Conservation (phyloP, 2,888 invertebrate species). For the Plebejus melissa region DNA sequence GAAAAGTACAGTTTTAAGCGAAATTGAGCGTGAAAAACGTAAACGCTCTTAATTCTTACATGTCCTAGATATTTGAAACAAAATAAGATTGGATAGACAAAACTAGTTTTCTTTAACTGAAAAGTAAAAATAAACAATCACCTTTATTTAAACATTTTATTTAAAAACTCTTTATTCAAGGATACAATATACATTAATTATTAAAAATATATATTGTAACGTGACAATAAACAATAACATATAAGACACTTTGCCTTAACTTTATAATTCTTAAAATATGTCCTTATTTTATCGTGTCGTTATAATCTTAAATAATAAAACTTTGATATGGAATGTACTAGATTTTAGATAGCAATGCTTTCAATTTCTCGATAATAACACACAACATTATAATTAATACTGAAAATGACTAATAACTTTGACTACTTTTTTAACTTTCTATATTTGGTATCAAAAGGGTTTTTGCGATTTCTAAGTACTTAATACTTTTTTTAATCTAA, state of each 20-base stretch:
- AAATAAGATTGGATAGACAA: no score
- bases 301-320: slow-evolving; percentile 10
- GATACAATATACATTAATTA: neutral
- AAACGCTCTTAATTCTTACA: no score
- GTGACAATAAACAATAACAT: neutral
- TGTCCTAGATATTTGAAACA: no score
- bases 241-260: slow-evolving; percentile 9
- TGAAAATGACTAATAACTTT: slow-evolving; percentile 15
- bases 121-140: neutral
- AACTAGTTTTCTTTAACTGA: neutral
- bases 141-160: neutral
- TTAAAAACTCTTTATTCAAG: neutral
- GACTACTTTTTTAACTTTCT: slow-evolving; percentile 3
- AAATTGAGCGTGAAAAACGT: no score
- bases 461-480: neutral
- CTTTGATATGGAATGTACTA: slow-evolving; percentile 22
- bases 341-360: neutral
- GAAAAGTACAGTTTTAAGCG: no score
- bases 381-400: slow-evolving; percentile 11
- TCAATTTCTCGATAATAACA: slow-evolving; percentile 1
- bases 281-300: neutral
- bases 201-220: slow-evolving; percentile 8
- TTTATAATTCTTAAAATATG: slow-evolving; percentile 1
- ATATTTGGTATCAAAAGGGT: slow-evolving; percentile 11
- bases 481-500: neutral